Conservation (phyloP, 2,113 vertebrate genomes). For the Emydura subglobosa region DNA sequence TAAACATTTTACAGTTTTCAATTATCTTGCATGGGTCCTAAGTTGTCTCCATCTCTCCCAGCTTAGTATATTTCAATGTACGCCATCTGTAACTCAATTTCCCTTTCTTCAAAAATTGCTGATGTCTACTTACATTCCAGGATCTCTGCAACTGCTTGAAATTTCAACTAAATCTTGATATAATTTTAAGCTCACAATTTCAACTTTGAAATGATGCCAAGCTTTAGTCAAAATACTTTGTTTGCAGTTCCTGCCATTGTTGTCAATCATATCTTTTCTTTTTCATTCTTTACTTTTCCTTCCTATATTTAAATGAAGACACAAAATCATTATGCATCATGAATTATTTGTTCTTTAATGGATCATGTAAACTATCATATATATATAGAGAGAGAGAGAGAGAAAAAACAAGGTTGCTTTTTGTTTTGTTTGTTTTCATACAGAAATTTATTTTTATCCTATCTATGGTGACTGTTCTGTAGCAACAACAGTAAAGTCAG, state of each 20-base stretch:
- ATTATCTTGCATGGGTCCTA: constrained; percentile 32
- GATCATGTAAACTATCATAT: accelerated
- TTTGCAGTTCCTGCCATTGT: not conserved
- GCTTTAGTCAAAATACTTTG: not conserved
- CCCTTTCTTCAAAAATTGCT: constrained; percentile 12
- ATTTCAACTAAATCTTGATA: not conserved
- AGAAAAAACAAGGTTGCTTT: not conserved
- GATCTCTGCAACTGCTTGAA: not conserved
- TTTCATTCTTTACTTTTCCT: not conserved
- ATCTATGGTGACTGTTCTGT: accelerated
- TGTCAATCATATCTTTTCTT: not conserved
- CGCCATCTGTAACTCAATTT: constrained; percentile 42
- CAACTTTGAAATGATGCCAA: not conserved
- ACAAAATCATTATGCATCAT: not conserved
- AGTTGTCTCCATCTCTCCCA: constrained; percentile 19
- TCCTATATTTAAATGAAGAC: accelerated
- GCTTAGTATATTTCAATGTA: constrained; percentile 21
- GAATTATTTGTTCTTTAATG: accelerated
- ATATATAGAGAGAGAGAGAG: too few relatives aligned
- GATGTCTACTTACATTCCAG: not conserved
- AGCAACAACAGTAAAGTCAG: not conserved
- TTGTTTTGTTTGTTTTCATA: not conserved
- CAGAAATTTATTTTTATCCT: accelerated
- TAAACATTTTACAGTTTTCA: constrained; percentile 15
- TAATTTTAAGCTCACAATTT: constrained; percentile 31